phyloP scores from a whole-genome alignment of 2,888 invertebrate species.

The Lithophane ornitopus region DNA sequence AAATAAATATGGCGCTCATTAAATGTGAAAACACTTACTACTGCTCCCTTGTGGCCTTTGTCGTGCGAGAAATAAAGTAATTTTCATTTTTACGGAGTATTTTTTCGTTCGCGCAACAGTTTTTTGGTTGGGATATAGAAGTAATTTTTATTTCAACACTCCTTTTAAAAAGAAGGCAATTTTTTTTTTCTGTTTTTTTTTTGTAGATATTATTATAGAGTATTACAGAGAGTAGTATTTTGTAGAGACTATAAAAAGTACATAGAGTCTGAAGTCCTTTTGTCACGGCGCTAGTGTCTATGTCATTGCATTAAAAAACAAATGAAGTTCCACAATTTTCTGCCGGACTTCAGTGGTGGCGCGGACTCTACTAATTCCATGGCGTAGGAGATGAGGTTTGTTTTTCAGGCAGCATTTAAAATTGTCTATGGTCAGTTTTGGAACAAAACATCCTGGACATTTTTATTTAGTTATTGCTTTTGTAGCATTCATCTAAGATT shows the following conservation, averaged over 20 bases:
- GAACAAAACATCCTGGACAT: not conserved
- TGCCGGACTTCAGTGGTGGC: too few relatives aligned
- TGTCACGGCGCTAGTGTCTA: too few relatives aligned
- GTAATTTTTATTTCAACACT: conserved; percentile 1
- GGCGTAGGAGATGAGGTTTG: not conserved
- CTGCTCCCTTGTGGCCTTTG: conserved; percentile 45
- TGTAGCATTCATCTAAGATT: not conserved
- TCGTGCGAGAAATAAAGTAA: conserved; percentile 32
- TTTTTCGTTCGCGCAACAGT: conserved; percentile 31
- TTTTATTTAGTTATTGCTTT: not conserved
- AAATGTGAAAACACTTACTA: conserved; percentile 58
- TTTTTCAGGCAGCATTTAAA: conserved; percentile 11
- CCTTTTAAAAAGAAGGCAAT: conserved; percentile 5
- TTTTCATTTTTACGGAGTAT: conserved; percentile 40
- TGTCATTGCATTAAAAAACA: too few relatives aligned
- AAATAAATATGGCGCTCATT: conserved; percentile 62
- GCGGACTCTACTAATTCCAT: not conserved
- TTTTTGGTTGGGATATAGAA: conserved; percentile 23
- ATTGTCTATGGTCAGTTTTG: not conserved
- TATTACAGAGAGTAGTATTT: too few relatives aligned
- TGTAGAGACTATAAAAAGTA: not conserved
- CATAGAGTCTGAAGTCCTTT: not conserved
- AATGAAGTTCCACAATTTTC: too few relatives aligned
- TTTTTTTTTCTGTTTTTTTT: not conserved
- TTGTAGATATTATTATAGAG: too few relatives aligned